Percentiles rank a stretch among this genome's conserved stretches.
These are phyloP conservation scores for Opisthograptis luteolata DNA, from an alignment of 2,888 invertebrate genomes.

Conservation along the genomic window DNA sequence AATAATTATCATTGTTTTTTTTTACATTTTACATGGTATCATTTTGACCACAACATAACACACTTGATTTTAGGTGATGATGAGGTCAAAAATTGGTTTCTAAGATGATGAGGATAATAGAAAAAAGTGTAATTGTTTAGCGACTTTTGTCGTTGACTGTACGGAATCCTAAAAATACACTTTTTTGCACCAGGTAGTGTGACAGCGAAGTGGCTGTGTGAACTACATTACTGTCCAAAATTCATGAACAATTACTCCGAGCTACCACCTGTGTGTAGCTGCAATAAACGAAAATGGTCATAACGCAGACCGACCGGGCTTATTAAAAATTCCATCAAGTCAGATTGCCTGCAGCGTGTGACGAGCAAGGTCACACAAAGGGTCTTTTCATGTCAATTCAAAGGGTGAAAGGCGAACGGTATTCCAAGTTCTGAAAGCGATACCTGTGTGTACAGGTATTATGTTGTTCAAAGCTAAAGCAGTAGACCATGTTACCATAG, in stretches of 20 bases:
- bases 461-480: no score
- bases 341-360: constrained; percentile 54
- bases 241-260: constrained; percentile 61
- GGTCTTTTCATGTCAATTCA: constrained; percentile 50
- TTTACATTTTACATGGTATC: no score
- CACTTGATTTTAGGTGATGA: no score
- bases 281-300: constrained; percentile 67
- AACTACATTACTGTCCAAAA: constrained; percentile 49
- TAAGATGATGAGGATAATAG: no score
- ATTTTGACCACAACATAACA: no score
- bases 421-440: constrained; percentile 25
- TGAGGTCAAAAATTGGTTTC: no score
- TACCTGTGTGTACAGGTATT: constrained; percentile 4
- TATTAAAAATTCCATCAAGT: constrained; percentile 80
- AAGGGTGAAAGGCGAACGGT: constrained; percentile 30
- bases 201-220: not conserved
- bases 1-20: no score
- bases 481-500: no score
- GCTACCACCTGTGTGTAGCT: constrained; percentile 36
- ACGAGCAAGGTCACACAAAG: constrained; percentile 63
- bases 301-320: constrained; percentile 53
- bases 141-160: no score
- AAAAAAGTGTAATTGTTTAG: no score
- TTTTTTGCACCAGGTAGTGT: not conserved
- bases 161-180: not conserved